These are phyloP conservation scores for Eucera pruinosa DNA, from an alignment of 2,888 invertebrate genomes.

Conservation along the genomic window DNA sequence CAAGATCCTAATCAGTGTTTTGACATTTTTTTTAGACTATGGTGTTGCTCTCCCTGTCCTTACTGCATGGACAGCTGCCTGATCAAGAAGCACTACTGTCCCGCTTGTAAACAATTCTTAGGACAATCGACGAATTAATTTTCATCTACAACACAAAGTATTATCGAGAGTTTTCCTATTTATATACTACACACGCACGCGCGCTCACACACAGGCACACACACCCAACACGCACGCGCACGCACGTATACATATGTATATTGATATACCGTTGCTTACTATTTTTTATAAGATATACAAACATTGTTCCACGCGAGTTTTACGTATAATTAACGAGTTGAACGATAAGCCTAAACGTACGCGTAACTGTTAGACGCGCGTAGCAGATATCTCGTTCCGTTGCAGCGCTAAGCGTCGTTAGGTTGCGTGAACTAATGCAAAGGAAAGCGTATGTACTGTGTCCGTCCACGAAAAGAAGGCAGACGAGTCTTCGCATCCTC, in stretches of 20 bases:
- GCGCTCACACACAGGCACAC: no score
- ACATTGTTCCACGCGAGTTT: not conserved
- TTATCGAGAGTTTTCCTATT: not conserved
- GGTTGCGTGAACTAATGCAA: no score
- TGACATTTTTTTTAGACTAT: constrained; percentile 82
- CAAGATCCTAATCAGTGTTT: no score
- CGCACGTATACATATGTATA: no score
- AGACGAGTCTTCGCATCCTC: no score
- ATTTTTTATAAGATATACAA: not conserved
- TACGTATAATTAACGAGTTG: not conserved
- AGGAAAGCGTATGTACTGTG: not conserved
- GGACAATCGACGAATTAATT: constrained; percentile 79
- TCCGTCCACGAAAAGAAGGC: no score
- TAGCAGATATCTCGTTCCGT: no score
- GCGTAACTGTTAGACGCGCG: no score
- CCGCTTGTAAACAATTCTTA: constrained; percentile 83
- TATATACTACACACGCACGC: not conserved
- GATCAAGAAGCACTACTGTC: constrained; percentile 85
- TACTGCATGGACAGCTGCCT: constrained; percentile 85
- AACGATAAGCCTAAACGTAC: no score
- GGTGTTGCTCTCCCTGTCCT: constrained; percentile 84
- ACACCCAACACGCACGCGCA: no score
- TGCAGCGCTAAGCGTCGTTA: no score
- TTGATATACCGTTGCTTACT: no score
- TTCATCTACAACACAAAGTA: not conserved